These are phyloP conservation scores for Yponomeuta sedellus DNA, from an alignment of 2,888 invertebrate genomes.

Conservation along the genomic window DNA sequence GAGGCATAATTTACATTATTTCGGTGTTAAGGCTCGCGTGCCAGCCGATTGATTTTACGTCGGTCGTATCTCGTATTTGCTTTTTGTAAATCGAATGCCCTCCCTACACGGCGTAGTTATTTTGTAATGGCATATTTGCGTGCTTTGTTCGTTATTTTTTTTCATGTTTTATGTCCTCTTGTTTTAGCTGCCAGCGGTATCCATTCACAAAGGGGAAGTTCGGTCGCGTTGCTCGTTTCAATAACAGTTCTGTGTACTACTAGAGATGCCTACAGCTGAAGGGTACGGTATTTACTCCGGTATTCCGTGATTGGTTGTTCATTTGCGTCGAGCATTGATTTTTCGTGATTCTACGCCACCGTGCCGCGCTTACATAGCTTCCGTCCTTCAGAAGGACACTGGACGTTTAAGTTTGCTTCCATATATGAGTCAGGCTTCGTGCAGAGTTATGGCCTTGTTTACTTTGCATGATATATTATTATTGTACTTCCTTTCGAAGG, in stretches of 20 bases:
- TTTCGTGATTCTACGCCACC: not conserved
- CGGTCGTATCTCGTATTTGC: conserved; percentile 69
- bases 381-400: not conserved
- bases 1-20: conserved; percentile 75
- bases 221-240: conserved; percentile 16
- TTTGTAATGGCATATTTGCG: conserved; percentile 69
- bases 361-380: not conserved
- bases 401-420: not conserved
- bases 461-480: too few species aligned
- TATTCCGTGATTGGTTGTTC: conserved; percentile 9
- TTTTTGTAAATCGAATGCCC: conserved; percentile 70
- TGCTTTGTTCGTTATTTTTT: conserved; percentile 50
- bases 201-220: conserved; percentile 19
- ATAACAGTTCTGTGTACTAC: conserved; percentile 15
- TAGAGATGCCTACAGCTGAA: conserved; percentile 4
- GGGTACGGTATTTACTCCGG: conserved; percentile 16
- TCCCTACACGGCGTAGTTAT: conserved; percentile 62
- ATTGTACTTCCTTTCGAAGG: too few species aligned
- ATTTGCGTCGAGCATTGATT: not conserved
- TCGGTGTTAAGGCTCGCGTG: conserved; percentile 72
- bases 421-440: too few species aligned
- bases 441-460: too few species aligned
- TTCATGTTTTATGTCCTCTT: conserved; percentile 40
- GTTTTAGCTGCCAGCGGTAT: conserved; percentile 24
- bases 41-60: conserved; percentile 73